These are phyloP conservation scores for Drosophila stalkeri DNA, from an alignment of 2,888 invertebrate genomes.

Conservation along the genomic window DNA sequence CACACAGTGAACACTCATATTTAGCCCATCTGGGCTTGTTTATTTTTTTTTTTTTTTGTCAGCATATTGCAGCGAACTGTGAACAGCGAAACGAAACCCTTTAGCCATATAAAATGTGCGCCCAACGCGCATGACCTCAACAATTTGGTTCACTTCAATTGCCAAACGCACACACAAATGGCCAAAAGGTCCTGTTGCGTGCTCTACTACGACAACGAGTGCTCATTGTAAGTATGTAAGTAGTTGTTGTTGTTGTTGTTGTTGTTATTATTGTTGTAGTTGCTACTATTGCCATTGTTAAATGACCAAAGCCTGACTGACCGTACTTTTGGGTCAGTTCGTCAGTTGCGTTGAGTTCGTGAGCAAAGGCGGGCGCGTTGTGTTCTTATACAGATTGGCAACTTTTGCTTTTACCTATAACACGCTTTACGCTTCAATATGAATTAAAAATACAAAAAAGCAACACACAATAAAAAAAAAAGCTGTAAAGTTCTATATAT, in stretches of 20 bases:
- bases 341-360: slow-evolving; percentile 79
- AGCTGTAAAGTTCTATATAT: slow-evolving; percentile 28
- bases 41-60: background rate
- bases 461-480: background rate
- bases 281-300: slow-evolving; percentile 34
- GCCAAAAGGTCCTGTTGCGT: slow-evolving; percentile 68
- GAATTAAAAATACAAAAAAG: slow-evolving; percentile 36
- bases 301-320: slow-evolving; percentile 61
- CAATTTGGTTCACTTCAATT: slow-evolving; percentile 74
- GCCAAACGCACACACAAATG: slow-evolving; percentile 65
- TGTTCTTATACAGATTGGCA: slow-evolving; percentile 47
- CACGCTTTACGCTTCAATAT: slow-evolving; percentile 41
- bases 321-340: slow-evolving; percentile 69
- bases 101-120: slow-evolving; percentile 69
- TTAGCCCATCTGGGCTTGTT: slow-evolving; percentile 40
- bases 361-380: slow-evolving; percentile 74
- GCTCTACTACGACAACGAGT: slow-evolving; percentile 42
- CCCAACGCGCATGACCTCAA: slow-evolving; percentile 79
- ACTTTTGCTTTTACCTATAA: slow-evolving; percentile 13
- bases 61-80: slow-evolving; percentile 7
- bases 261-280: slow-evolving; percentile 16
- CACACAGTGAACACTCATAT: slow-evolving; percentile 35
- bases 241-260: slow-evolving; percentile 11
- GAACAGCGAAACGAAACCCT: slow-evolving; percentile 50
- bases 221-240: slow-evolving; percentile 25